phyloP scores from a whole-genome alignment of 2,113 vertebrate genomes.

The Gadus macrocephalus region DNA sequence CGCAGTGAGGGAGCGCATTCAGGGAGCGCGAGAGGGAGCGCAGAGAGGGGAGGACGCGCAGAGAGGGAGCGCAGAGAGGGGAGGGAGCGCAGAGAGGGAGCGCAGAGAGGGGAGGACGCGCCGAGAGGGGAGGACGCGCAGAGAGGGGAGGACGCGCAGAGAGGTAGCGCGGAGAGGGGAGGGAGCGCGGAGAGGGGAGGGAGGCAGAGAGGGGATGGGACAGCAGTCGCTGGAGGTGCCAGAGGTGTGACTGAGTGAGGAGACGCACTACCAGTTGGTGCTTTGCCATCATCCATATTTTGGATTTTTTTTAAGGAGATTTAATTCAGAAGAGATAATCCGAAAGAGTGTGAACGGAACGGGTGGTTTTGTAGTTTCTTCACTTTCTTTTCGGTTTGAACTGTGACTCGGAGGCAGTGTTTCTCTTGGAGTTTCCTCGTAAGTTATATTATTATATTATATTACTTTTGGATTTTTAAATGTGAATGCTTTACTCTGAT shows the following conservation, averaged over 20 bases:
- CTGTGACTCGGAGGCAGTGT: slow-evolving; percentile 55
- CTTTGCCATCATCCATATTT: slow-evolving; percentile 29
- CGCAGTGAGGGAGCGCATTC: slow-evolving; percentile 14
- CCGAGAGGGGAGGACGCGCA: slow-evolving; percentile 14
- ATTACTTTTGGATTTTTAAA: slow-evolving; percentile 8
- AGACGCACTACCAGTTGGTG: slow-evolving; percentile 50
- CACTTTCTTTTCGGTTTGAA: slow-evolving; percentile 49
- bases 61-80: slow-evolving; percentile 13
- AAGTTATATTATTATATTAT: slow-evolving; percentile 30
- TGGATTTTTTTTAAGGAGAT: slow-evolving; percentile 27
- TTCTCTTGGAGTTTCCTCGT: slow-evolving; percentile 59
- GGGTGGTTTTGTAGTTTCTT: slow-evolving; percentile 37
- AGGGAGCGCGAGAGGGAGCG: slow-evolving; percentile 15
- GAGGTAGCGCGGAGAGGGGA: slow-evolving; percentile 20
- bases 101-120: neutral
- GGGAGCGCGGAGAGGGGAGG: slow-evolving; percentile 8
- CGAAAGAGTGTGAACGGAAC: slow-evolving; percentile 42
- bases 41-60: neutral
- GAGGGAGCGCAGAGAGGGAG: slow-evolving; percentile 14
- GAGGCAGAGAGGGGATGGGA: slow-evolving; percentile 43
- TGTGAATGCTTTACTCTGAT: too few relatives aligned
- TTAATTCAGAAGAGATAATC: slow-evolving; percentile 10
- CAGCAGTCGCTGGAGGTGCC: slow-evolving; percentile 59
- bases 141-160: neutral
- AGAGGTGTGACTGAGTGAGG: slow-evolving; percentile 65